Evolutionary conservation across 2,113 vertebrate genomes (phyloP).

Genomic region (Neogobius melanostomus): DNA sequence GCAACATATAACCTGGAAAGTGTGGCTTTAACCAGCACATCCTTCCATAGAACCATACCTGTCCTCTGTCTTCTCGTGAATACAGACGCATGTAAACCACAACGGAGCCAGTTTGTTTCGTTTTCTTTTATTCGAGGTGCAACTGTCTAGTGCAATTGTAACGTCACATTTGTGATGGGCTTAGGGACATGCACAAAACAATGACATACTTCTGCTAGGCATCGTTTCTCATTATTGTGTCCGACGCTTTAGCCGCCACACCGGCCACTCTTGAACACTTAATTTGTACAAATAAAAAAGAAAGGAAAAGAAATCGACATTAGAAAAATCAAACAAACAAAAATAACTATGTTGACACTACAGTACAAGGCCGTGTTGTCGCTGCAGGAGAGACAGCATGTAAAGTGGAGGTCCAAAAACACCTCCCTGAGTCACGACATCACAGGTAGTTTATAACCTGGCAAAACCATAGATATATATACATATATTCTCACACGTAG

Average conservation of each 20-base stretch:
- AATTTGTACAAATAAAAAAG: slow-evolving; percentile 54
- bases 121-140: slow-evolving; percentile 78
- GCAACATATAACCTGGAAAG: no score
- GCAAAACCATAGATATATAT: slow-evolving; percentile 75
- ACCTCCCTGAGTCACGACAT: slow-evolving; percentile 64
- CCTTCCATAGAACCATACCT: no score
- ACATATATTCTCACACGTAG: slow-evolving; percentile 18
- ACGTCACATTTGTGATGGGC: slow-evolving; percentile 77
- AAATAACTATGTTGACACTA: neutral
- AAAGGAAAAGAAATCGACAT: slow-evolving; percentile 3
- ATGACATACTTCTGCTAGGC: slow-evolving; percentile 41
- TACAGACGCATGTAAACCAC: neutral
- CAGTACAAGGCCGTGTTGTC: slow-evolving; percentile 51
- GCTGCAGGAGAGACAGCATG: slow-evolving; percentile 53
- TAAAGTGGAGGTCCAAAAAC: slow-evolving; percentile 49
- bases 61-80: neutral
- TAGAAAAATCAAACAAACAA: neutral
- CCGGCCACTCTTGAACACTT: slow-evolving; percentile 53
- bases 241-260: slow-evolving; percentile 45
- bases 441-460: slow-evolving; percentile 70
- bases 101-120: slow-evolving; percentile 16
- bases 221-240: slow-evolving; percentile 41
- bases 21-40: no score
- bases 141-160: slow-evolving; percentile 79
- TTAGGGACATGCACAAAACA: slow-evolving; percentile 74